Evolutionary conservation across 2,113 vertebrate genomes (phyloP), one percentile per base, ranked within the genome.

Genomic region (Scalopus aquaticus): DNA sequence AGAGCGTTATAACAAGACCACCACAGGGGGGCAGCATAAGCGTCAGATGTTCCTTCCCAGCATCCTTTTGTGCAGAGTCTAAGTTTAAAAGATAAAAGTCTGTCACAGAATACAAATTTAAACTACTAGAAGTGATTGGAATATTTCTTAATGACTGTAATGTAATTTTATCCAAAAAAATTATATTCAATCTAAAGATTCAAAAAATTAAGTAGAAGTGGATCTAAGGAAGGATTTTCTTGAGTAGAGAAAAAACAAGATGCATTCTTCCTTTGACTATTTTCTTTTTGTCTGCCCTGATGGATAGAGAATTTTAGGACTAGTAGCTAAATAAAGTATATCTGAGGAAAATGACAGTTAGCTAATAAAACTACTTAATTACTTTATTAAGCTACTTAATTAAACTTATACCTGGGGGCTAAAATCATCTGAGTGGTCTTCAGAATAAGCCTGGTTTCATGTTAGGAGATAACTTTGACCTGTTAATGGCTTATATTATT

Each of bases 21-120:
- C 93, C 94, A 93, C 91, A 12, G 35, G 82, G 44, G 79, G 94
- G 96, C 94, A 91, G 94, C 58, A 94, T 78, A 85, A 37, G 69
- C 62, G 46, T 6, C 10, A 20, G 54, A 28, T 17, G 44, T 20
- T 37, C 62, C 72, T 58, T n/a, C 6, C 24, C 0, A 8, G 8
- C 2, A 4, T 51, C 37, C 64, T 65, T 72, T 35, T 64, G 17
- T 56, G 54, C 44, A 12, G 51, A 64, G 51, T 12, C 9, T 26
- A 22, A 4, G 19, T 35, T 78, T 88, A 28, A 13, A 78, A 78
- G n/a, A n/a, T n/a, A 37, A 0, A 39, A 84, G 46, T 72, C 72
- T 73, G 70, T 84, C 72, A 7, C 81, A 35, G 37, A 77, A 93
- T 70, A 54, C 26, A 39, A 28, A 54, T 44, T 85, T 62, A 42